phyloP scores from a whole-genome alignment of 1,140 invertebrate species.

The Cherax destructor region DNA sequence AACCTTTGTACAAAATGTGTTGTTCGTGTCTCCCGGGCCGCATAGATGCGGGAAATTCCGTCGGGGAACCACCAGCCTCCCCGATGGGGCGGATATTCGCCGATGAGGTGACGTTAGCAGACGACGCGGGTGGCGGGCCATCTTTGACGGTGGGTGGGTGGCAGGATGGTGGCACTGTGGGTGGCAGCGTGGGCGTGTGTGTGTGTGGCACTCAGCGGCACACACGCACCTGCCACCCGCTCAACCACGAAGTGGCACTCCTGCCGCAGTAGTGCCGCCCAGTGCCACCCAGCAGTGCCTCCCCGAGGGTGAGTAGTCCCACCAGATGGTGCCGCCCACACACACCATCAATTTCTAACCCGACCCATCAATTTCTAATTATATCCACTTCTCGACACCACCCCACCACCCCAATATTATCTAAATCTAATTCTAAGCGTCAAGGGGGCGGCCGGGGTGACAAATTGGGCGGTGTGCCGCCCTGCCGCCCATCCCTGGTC shows the following conservation, averaged over 20 bases:
- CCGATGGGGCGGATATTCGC: conserved; percentile 61
- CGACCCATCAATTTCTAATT: not conserved
- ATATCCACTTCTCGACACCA: not conserved
- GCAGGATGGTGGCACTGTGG: conserved; percentile 26
- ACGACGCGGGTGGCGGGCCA: conserved; percentile 58
- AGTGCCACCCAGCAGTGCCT: conserved; percentile 23
- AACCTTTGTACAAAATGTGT: conserved; percentile 55
- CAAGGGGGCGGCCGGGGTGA: not conserved
- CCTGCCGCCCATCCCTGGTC: conserved; percentile 1
- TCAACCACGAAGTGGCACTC: conserved; percentile 8
- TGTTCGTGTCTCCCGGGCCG: conserved; percentile 39
- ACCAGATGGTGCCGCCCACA: conserved; percentile 40
- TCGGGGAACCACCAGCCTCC: conserved; percentile 27
- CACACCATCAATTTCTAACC: not conserved
- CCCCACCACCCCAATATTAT: not conserved
- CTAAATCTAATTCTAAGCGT: too few relatives aligned
- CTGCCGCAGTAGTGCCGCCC: not conserved
- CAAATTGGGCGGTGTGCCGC: not conserved
- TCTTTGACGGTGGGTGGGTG: conserved; percentile 55
- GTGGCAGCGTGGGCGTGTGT: conserved; percentile 51
- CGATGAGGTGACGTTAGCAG: conserved; percentile 60
- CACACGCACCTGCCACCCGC: conserved; percentile 36
- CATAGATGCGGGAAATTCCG: conserved; percentile 49
- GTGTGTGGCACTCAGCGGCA: conserved; percentile 37
- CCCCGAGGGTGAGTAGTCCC: conserved; percentile 39